Base-by-base conservation (phyloP, 1,140 invertebrate genomes). In the Pissodes strobi region DNA sequence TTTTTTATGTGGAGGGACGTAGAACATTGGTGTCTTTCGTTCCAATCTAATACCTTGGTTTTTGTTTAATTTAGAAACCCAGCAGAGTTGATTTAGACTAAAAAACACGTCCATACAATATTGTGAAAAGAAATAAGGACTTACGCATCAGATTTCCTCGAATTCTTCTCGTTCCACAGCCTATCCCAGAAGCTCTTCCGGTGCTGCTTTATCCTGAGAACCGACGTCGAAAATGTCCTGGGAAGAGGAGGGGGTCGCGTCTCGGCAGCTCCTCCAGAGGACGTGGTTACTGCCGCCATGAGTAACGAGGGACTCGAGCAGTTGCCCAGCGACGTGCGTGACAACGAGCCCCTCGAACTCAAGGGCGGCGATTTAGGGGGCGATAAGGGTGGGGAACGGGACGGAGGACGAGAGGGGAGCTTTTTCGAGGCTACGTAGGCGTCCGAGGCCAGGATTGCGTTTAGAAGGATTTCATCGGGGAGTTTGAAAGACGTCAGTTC, bases 161-260 rank as follows among this genome's bases (percentile, higher is more conserved):
- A 85, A 39, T 81, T 84, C 60, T 84, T 81, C 56, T 88, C 84
- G 64, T 88, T 84, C 83, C 87, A 90, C 75, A 90, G 88, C 69
- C 91, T 90, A 69, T 92, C 90, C 91, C 91, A 93, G 75, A 92
- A 93, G 34, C 85, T 86, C 65, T 83, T 87, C 66, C 84, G 82
- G 25, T 51, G 38, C 74, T 83, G 85, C 78, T 85, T 89, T 74
- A 92, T 87, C 61, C 90, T 81, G 17, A 93, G 81, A 21, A 89
- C 89, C 61, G 88, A 90, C 45, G 90, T 91, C 71, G 88, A 90
- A 27, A 91, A 83, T 0, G 91, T 92, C 45, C 90, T 81, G 1
- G 90, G 89, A 19, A 91, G 81, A 64, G 82, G 82, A 69, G 68
- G 76, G 65, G 63, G 78, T 71, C 39, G 73, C 72, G 57, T 79